Conservation (phyloP, 2,797 vertebrate species). For the Perodicticus potto region DNA sequence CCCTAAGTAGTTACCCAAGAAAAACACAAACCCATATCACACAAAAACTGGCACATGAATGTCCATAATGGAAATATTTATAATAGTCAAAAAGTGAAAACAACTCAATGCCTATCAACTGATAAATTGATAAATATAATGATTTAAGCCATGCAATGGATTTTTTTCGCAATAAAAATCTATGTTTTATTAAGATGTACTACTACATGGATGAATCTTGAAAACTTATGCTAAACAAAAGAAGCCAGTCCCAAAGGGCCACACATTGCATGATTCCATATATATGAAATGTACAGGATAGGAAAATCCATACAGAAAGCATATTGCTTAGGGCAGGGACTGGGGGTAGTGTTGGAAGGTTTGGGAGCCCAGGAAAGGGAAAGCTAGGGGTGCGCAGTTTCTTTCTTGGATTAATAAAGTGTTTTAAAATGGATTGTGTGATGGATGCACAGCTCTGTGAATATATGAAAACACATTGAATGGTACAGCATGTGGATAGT, state of each 20-base stretch:
- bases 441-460: neutral
- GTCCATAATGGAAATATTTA: neutral
- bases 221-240: neutral
- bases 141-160: neutral
- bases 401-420: neutral
- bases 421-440: neutral
- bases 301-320: neutral
- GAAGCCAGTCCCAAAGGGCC: neutral
- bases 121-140: constrained; percentile 17
- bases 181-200: neutral
- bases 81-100: neutral
- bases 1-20: neutral
- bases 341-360: neutral
- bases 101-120: neutral
- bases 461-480: neutral
- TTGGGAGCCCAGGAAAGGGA: neutral
- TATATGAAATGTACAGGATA: neutral
- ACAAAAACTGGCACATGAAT: neutral
- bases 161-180: neutral
- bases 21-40: neutral
- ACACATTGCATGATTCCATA: neutral
- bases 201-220: neutral
- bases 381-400: neutral
- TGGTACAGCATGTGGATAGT: neutral
- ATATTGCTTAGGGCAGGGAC: neutral